These are phyloP conservation scores for Nesometra sesokonis DNA, from an alignment of 35 echinoderm and acorn worm genomes.

Conservation along the genomic window DNA sequence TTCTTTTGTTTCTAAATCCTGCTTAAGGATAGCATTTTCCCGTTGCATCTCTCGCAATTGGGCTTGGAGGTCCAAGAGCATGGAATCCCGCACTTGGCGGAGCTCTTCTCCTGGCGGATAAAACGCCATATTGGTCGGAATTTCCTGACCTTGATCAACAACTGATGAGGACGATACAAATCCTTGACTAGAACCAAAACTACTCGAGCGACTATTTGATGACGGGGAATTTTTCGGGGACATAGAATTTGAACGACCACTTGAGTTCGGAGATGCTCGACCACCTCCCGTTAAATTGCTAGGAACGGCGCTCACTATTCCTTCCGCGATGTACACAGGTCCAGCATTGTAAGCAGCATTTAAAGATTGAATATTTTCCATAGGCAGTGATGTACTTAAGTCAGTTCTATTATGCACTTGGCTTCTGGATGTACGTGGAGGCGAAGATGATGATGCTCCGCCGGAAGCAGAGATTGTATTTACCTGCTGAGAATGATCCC, in stretches of 20 bases:
- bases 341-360: conserved; percentile 97
- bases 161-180: conserved; percentile 18
- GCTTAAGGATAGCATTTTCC: conserved; percentile 66
- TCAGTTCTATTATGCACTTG: conserved; percentile 21
- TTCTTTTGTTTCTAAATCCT: conserved; percentile 85
- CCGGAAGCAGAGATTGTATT: conserved; percentile 50
- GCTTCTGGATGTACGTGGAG: conserved; percentile 39
- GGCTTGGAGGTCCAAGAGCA: conserved; percentile 64
- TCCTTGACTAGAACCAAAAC: conserved; percentile 74
- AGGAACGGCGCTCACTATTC: conserved; percentile 57
- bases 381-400: conserved; percentile 45
- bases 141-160: conserved; percentile 11
- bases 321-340: conserved; percentile 87
- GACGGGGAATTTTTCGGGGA: conserved; percentile 32
- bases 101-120: conserved; percentile 29
- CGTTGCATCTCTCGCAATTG: conserved; percentile 83
- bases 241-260: conserved; percentile 57
- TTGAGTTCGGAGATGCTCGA: conserved; percentile 46
- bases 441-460: conserved; percentile 56
- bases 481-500: conserved; percentile 26
- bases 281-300: conserved; percentile 23
- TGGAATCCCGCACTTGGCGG: conserved; percentile 25
- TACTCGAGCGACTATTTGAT: conserved; percentile 70
- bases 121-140: not conserved
- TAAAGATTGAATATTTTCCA: conserved; percentile 98